Percentiles rank a stretch among this genome's conserved stretches.
phyloP scores from a whole-genome alignment of 2,797 vertebrate genomes.

The Tapirus indicus region DNA sequence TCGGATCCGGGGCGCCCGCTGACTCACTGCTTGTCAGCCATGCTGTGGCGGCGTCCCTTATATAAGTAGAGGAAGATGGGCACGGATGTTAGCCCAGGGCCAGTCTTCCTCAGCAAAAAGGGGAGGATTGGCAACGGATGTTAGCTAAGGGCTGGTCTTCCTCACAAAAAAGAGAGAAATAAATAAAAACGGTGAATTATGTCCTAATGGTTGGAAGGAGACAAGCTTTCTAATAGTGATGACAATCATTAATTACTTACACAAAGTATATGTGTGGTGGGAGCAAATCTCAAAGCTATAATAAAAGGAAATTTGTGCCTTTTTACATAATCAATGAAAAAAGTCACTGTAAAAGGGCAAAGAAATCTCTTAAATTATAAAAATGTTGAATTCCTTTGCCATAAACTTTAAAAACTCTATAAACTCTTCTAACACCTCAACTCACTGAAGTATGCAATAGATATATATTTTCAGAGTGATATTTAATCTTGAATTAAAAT shows the following conservation, averaged over 20 bases:
- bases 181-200: not conserved
- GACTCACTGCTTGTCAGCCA: too few species aligned
- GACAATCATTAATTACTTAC: conserved; percentile 29
- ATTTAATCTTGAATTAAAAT: conserved; percentile 4
- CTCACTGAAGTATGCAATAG: not conserved
- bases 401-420: conserved; percentile 17
- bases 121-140: too few species aligned
- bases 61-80: too few species aligned
- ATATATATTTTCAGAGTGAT: not conserved
- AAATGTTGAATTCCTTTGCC: conserved; percentile 38
- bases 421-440: not conserved
- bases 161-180: too few species aligned
- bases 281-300: conserved; percentile 55
- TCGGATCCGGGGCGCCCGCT: too few species aligned
- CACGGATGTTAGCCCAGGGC: too few species aligned
- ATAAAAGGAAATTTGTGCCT: not conserved
- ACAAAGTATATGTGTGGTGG: not conserved
- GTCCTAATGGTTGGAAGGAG: not conserved
- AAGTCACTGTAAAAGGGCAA: not conserved
- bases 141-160: too few species aligned
- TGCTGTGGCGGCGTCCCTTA: too few species aligned
- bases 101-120: too few species aligned
- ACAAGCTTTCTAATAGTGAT: conserved; percentile 1
- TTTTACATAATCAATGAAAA: conserved; percentile 13
- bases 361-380: conserved; percentile 43